Evolutionary conservation across 2,797 vertebrate species (phyloP).

Genomic region (Micropoecilia bifurca): DNA sequence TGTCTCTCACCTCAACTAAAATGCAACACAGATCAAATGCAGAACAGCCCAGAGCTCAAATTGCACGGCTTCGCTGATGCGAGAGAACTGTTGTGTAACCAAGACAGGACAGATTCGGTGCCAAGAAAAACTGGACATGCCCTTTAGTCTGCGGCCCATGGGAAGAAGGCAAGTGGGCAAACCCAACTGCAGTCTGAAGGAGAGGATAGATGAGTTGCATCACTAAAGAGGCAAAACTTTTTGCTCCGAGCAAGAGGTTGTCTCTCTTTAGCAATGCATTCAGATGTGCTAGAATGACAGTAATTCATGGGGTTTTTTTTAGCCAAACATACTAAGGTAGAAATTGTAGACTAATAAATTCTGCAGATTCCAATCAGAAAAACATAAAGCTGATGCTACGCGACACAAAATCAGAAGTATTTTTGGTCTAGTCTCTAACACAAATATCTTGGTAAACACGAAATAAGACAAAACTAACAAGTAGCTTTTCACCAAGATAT

Average conservation of each 20-base stretch:
- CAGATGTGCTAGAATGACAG: neutral
- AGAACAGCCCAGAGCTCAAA: slow-evolving; percentile 25
- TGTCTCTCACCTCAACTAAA: slow-evolving; percentile 21
- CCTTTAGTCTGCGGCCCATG: slow-evolving; percentile 27
- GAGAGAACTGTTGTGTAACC: slow-evolving; percentile 50
- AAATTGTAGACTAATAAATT: neutral
- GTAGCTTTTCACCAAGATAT: no score
- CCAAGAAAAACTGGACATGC: slow-evolving; percentile 37
- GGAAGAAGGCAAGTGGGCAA: slow-evolving; percentile 21
- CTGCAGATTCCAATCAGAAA: no score
- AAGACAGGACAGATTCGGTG: slow-evolving; percentile 8
- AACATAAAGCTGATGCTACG: neutral
- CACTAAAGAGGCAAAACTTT: neutral
- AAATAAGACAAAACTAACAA: no score
- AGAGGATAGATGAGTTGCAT: neutral
- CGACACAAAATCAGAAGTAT: neutral
- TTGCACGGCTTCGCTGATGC: slow-evolving; percentile 21
- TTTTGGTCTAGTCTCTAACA: no score
- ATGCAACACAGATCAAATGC: slow-evolving; percentile 27
- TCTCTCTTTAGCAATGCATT: neutral
- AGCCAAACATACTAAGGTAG: no score
- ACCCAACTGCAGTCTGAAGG: slow-evolving; percentile 20
- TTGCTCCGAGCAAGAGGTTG: neutral
- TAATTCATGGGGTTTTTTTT: neutral
- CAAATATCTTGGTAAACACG: no score